Evolutionary conservation across 2,888 invertebrate species (phyloP), one percentile per base, ranked within the genome.

Genomic region (Aleiodes testaceus): DNA sequence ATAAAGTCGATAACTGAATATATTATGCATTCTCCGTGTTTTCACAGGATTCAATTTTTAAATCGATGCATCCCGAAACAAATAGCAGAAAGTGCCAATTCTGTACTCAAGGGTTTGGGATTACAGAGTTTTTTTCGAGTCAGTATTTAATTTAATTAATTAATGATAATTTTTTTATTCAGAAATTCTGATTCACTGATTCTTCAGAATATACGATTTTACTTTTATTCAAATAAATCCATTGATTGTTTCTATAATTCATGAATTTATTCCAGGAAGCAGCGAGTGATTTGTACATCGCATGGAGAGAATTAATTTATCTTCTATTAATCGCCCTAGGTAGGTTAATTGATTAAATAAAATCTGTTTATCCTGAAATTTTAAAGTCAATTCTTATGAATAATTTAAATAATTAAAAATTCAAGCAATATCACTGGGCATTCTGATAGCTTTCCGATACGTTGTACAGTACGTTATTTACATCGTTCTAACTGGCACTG

Each of bases 381-480:
- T 45, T 64, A 59, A 42, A 14, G 16, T 18, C 12, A 20, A 44
- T 63, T 47, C 50, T 64, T 55, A 50, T 16, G 11, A 26, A 59
- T 65, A 16, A 30, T 20, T 20, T 20, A 66, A 18, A 26, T 52
- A 59, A 22, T 36, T 53, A 63, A 18, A 66, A 45, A 55, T 53
- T 66, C 76, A 81, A 91, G 91, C 85, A n/a, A 85, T 91, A 69
- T 91, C 92, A 0, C 79, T 90, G 50, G 75, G 90, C 1, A 87
- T 92, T 65, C 84, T 91, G 69, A 78, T 91, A 14, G 85, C 92
- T 26, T 89, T 92, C 74, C 87, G 92, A 74, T 91, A 89, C 80
- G 83, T 91, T 72, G 92, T 91, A 18, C 90, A 89, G 64, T 82
- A 91, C 69, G 88, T 93, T 14, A 90, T 93, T 72, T 93, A 92